phyloP scores from a whole-genome alignment of 2,113 vertebrate genomes.

The Motacilla tschutschensis region DNA sequence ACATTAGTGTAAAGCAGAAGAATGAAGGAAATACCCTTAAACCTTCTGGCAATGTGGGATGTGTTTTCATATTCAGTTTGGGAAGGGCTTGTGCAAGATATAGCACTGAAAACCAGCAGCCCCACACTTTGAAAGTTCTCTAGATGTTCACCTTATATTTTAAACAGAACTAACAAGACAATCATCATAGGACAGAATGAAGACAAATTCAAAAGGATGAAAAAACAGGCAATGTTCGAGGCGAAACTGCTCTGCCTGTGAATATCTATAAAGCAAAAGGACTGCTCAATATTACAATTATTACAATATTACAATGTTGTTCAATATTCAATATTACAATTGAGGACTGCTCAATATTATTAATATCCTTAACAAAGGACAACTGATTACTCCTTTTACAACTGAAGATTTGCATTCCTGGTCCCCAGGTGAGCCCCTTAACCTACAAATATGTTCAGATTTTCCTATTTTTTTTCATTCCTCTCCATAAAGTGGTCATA shows the following conservation, averaged over 20 bases:
- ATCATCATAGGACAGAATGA: not conserved
- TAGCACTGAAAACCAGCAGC: not conserved
- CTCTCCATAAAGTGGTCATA: not conserved
- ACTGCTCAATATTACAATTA: not conserved
- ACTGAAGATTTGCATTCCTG: not conserved
- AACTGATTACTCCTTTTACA: not conserved
- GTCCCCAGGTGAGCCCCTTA: not conserved
- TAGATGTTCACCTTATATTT: not conserved
- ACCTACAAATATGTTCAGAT: not conserved
- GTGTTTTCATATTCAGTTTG: not conserved
- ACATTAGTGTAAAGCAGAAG: not conserved
- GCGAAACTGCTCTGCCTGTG: not conserved
- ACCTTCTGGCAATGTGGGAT: accelerated
- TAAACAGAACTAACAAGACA: not conserved
- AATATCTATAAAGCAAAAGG: not conserved
- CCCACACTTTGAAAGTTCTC: not conserved
- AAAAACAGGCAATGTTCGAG: not conserved
- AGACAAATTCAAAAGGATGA: not conserved
- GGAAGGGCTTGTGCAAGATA: not conserved
- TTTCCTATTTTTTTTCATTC: not conserved
- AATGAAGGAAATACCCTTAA: not conserved
- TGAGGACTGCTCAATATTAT: not conserved
- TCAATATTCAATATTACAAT: not conserved
- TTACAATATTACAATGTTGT: no score
- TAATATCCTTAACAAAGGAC: not conserved